These are phyloP conservation scores for Nettapus auritus DNA, from an alignment of 2,113 vertebrate species.

Conservation along the genomic window DNA sequence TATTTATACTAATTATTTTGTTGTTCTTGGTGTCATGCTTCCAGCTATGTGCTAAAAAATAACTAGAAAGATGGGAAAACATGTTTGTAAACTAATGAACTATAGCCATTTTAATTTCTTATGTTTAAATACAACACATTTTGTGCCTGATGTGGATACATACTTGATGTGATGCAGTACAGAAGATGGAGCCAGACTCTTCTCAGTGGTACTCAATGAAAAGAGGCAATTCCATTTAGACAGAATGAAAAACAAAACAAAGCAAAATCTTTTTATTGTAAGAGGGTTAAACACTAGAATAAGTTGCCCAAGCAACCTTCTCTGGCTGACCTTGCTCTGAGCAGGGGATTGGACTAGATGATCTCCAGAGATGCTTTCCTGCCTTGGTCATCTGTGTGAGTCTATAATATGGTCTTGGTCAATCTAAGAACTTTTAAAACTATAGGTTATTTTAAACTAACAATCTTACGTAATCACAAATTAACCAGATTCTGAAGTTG, in stretches of 20 bases:
- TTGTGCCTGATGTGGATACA: not conserved
- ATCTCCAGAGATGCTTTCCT: not conserved
- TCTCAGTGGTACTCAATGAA: not conserved
- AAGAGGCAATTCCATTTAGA: not conserved
- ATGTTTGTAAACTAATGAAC: not conserved
- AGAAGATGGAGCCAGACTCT: not conserved
- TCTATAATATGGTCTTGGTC: not conserved
- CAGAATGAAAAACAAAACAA: not conserved
- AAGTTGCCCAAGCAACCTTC: not conserved
- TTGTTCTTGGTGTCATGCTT: not conserved
- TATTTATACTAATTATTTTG: not conserved
- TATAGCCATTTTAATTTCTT: not conserved
- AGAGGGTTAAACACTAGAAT: not conserved
- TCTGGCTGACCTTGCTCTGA: not conserved
- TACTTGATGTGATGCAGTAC: not conserved
- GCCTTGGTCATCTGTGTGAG: not conserved
- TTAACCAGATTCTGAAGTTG: not conserved
- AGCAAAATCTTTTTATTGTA: not conserved
- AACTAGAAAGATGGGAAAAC: not conserved
- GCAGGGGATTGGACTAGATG: not conserved
- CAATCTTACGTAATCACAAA: not conserved
- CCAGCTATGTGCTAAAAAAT: not conserved
- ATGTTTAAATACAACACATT: not conserved
- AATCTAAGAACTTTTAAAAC: not conserved
- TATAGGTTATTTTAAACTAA: not conserved